A percentile compares a stretch with the other conserved stretches of the same genome.
Evolutionary conservation across 1,140 invertebrate species (phyloP).

Genomic region (Drosophila pallidifrons): DNA sequence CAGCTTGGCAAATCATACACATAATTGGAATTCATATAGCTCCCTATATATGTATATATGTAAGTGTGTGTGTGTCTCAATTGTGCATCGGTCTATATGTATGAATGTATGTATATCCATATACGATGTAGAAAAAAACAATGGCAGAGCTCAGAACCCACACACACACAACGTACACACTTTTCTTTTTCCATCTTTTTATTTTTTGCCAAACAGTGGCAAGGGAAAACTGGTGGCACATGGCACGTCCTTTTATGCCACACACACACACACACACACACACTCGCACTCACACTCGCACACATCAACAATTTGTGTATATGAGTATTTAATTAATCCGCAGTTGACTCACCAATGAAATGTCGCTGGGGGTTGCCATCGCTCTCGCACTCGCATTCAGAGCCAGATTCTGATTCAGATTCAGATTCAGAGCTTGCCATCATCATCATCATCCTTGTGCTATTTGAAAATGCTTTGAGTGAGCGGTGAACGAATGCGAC

Average conservation of each 20-base stretch:
- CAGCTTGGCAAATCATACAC: slow-evolving; percentile 75
- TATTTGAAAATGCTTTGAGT: slow-evolving; percentile 36
- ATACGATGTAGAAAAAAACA: slow-evolving; percentile 58
- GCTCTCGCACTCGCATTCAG: background rate
- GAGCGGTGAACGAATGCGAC: slow-evolving; percentile 13
- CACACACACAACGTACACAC: slow-evolving; percentile 44
- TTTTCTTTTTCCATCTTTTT: slow-evolving; percentile 29
- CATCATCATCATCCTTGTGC: slow-evolving; percentile 16
- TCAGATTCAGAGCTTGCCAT: slow-evolving; percentile 25
- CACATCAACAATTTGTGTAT: slow-evolving; percentile 71
- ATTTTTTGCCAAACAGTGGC: background rate
- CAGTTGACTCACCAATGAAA: slow-evolving; percentile 72
- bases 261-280: slow-evolving; percentile 24
- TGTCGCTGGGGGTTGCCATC: slow-evolving; percentile 46
- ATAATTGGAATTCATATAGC: slow-evolving; percentile 71
- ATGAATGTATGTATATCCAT: background rate
- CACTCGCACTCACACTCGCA: background rate
- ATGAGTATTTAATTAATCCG: slow-evolving; percentile 82
- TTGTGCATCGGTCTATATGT: background rate
- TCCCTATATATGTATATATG: slow-evolving; percentile 25
- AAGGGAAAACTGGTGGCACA: slow-evolving; percentile 6
- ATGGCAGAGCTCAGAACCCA: slow-evolving; percentile 51
- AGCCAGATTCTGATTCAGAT: background rate
- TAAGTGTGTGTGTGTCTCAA: background rate
- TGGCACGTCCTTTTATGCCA: slow-evolving; percentile 44